Base-by-base conservation (phyloP, 2,113 vertebrate species). In the Raja brachyura region DNA sequence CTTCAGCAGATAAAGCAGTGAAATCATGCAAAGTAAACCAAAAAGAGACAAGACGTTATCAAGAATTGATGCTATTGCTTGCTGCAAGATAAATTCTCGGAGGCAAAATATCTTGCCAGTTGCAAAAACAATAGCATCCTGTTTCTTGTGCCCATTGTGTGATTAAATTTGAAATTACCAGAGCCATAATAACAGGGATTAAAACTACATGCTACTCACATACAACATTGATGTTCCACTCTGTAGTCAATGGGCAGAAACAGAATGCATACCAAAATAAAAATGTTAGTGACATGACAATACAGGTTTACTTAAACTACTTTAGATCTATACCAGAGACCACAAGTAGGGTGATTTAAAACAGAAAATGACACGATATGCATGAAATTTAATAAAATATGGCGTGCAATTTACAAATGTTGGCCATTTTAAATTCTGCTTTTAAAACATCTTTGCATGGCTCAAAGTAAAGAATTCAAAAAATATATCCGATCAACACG, bases 131-230 rank as follows among this genome's bases (percentile, higher is more conserved):
- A 93, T 93, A 94, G 93, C 70, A 76, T 93, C 94, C 94, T 93
- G 76, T 94, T 93, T 66, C 79, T 93, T 94, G 25, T 76, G 68
- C 85, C 93, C 93, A 90, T 54, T 14, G 90, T 63, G 90, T 33
- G 39, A 86, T 85, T 54, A 93, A 76, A 92, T 79, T 7, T 77
- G 70, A 86, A 33, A 93, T 83, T 31, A n/a, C 56, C 83, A 63
- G 4, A 75, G 94, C 93, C 94, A 77, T 93, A 93, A 94, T 93
- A 92, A 94, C 68, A 94, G 94, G 94, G 73, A 95, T 88, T 88
- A 94, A 94, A 95, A 95, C 96, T 96, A 95, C 95, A 94, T 95
- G 95, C 97, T 97, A 97, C 97, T 98, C 97, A 97, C 97, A 97
- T 95, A 96, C 96, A 96, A 95, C 94, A 97, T 96, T 96, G 96